phyloP scores from a whole-genome alignment of 2,113 vertebrate genomes.

The Neolamprologus sp. region DNA sequence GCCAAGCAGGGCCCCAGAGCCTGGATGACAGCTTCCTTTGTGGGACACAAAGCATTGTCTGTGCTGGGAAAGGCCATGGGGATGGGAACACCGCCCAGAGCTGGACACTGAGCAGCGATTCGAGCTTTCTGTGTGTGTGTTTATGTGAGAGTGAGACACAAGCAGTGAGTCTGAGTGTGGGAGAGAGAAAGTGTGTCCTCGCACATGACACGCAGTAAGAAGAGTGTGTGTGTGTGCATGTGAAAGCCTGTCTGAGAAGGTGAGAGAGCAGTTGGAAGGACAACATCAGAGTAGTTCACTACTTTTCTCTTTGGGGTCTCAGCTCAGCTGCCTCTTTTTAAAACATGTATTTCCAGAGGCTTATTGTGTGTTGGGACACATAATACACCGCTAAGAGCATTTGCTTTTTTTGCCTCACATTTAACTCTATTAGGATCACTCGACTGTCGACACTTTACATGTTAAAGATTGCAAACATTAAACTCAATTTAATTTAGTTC shows the following conservation, averaged over 20 bases:
- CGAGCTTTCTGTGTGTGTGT: slow-evolving; percentile 9
- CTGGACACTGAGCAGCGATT: slow-evolving; percentile 48
- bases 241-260: slow-evolving; percentile 15
- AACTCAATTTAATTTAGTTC: background rate
- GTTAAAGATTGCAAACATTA: background rate
- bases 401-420: background rate
- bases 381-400: background rate
- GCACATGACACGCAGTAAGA: background rate
- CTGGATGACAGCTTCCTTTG: slow-evolving; percentile 73
- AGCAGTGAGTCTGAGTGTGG: slow-evolving; percentile 18
- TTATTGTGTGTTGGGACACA: background rate
- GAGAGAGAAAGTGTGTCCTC: slow-evolving; percentile 42
- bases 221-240: background rate
- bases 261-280: slow-evolving; percentile 22
- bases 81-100: slow-evolving; percentile 69
- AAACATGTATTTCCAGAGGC: background rate
- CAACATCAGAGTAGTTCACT: background rate
- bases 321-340: background rate
- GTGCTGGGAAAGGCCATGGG: slow-evolving; percentile 67
- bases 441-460: background rate
- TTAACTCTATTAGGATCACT: background rate
- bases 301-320: background rate
- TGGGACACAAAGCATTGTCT: slow-evolving; percentile 74
- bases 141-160: slow-evolving; percentile 14
- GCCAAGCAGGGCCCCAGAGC: slow-evolving; percentile 61